Percentiles rank a stretch among this genome's conserved stretches.
Conservation (phyloP, 2,113 vertebrate species). For the Caranx ignobilis region DNA sequence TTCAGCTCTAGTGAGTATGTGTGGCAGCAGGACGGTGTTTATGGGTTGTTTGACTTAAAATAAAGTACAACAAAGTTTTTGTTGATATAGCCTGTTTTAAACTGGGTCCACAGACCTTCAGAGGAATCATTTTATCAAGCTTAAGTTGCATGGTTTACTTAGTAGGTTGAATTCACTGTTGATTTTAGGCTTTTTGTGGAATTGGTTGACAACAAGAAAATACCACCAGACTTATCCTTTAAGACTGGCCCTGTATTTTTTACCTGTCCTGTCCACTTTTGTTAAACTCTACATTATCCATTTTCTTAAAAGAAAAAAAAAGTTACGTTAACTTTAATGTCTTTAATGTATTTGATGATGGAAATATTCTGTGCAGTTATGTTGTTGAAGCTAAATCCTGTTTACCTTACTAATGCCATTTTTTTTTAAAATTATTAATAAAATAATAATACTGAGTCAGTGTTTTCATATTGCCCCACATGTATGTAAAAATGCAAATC, state of each 20-base stretch:
- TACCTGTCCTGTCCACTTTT: background rate
- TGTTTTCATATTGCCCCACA: background rate
- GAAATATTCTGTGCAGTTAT: background rate
- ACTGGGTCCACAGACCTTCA: too few relatives aligned
- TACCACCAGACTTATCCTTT: background rate
- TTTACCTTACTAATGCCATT: background rate
- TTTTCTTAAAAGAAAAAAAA: background rate
- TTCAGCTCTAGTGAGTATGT: background rate
- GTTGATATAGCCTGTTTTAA: background rate
- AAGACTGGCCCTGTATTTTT: background rate
- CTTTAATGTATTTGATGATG: background rate
- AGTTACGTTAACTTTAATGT: background rate
- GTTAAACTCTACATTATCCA: background rate
- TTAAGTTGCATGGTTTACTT: background rate
- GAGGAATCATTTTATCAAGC: too few relatives aligned
- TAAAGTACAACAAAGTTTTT: background rate
- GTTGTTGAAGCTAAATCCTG: background rate
- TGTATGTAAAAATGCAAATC: background rate
- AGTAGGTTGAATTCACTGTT: background rate
- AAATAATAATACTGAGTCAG: background rate
- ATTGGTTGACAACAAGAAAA: background rate
- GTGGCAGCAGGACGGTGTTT: background rate
- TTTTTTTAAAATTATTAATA: too few relatives aligned
- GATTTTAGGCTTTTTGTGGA: background rate
- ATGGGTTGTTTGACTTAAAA: background rate